Base-by-base conservation (phyloP, 2,113 vertebrate genomes). In the Entosphenus tridentatus region DNA sequence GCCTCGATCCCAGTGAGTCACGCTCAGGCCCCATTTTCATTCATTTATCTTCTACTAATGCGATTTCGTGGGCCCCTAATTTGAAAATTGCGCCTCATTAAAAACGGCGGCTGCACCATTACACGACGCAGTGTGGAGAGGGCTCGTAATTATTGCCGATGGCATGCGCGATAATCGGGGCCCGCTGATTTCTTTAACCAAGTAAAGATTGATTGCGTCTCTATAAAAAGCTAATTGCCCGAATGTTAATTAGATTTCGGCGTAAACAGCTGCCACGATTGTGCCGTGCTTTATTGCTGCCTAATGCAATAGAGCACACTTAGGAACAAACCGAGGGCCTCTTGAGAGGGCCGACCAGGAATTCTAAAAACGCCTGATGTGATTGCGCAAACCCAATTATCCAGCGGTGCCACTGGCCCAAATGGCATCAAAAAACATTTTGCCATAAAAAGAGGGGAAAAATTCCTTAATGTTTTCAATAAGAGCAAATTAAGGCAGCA, bases 171-270 rank as follows among this genome's bases (percentile, higher is more conserved):
- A 65, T 21, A 65, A 21, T 16, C 62, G 21, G n/a, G 21, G 21
- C n/a, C 62, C 21, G 62, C 62, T 65, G 21, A n/a, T 65, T 65
- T 65, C 62, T 65, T 65, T 65, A 65, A 65, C 10, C n/a, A n/a
- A 16, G 62, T 65, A 65, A 65, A 65, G 62, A 65, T 65, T 65
- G 62, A 65, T 65, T 65, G 62, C 21, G 62, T 65, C 62, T 21
- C 62, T 65, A 65, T 65, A 65, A 65, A 65, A 65, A 65, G 62
- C 62, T 65, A 65, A 65, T 65, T 65, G 62, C 62, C 62, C n/a
- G 62, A 10, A 65, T 65, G 8, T 21, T 65, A 65, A 65, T 65
- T 8, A 65, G 21, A 65, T 65, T 65, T 65, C 62, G n/a, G 39
- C 21, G 21, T 65, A 65, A 65, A 65, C 62, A 65, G 62, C 62